A percentile compares a stretch with the other conserved stretches of the same genome.
Conservation (phyloP, 2,113 vertebrate genomes). For the Psilopogon haemacephalus region DNA sequence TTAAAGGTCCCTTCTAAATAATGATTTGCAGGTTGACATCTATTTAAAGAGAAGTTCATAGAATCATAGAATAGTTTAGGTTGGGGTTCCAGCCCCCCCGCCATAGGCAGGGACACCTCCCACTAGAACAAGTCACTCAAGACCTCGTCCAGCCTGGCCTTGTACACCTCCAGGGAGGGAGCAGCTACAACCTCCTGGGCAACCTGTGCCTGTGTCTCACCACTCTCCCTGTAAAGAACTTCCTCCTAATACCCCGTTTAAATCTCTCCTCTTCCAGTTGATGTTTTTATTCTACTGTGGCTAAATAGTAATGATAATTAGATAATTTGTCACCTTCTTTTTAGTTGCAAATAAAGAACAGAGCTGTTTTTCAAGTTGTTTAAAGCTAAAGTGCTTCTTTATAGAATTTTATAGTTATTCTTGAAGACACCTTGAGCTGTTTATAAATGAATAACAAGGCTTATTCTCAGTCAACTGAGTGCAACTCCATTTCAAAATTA, state of each 20-base stretch:
- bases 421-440: conserved; percentile 5
- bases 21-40: conserved; percentile 49
- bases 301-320: conserved; percentile 66
- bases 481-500: neutral
- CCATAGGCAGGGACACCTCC: too few species aligned
- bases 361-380: neutral
- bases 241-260: too few species aligned
- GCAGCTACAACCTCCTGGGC: too few species aligned
- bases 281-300: conserved; percentile 58
- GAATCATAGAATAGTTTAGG: too few species aligned
- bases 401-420: conserved; percentile 42
- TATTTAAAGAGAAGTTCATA: conserved; percentile 68
- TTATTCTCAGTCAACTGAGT: neutral
- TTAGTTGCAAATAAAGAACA: conserved; percentile 62
- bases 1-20: conserved; percentile 52
- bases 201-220: too few species aligned
- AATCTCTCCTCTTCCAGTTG: too few species aligned
- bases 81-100: too few species aligned
- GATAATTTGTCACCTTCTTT: conserved; percentile 53
- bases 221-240: too few species aligned
- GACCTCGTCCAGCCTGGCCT: too few species aligned
- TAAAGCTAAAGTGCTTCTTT: conserved; percentile 32
- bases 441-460: neutral
- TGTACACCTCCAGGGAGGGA: too few species aligned
- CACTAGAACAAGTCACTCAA: too few species aligned